Evolutionary conservation across 2,888 invertebrate species (phyloP).

Genomic region (Hydrotaea cyrtoneurina): DNA sequence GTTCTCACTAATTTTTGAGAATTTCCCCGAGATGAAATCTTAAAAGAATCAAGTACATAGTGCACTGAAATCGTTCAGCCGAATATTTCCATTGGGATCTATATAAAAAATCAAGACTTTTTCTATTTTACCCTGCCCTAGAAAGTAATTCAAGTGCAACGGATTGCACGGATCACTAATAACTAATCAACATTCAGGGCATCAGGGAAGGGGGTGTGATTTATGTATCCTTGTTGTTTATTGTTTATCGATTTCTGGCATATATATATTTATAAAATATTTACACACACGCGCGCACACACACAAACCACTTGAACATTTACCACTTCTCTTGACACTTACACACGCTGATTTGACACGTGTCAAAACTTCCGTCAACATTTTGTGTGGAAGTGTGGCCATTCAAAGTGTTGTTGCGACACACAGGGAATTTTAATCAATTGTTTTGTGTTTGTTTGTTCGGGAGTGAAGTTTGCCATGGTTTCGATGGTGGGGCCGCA

Average conservation of each 20-base stretch:
- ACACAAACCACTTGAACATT: conserved; percentile 36
- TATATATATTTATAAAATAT: conserved; percentile 16
- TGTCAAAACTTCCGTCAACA: conserved; percentile 77
- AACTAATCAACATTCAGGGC: background rate
- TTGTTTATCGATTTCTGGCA: conserved; percentile 24
- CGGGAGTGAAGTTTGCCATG: background rate
- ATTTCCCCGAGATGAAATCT: too few relatives aligned
- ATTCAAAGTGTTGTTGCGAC: background rate
- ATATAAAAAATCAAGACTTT: too few relatives aligned
- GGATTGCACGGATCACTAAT: background rate
- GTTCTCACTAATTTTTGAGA: too few relatives aligned
- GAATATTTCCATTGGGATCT: too few relatives aligned
- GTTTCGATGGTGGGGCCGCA: background rate
- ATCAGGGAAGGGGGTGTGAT: background rate
- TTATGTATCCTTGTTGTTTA: background rate
- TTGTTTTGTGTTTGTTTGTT: background rate
- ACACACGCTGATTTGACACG: conserved; percentile 74
- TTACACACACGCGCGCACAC: background rate
- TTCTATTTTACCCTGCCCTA: too few relatives aligned
- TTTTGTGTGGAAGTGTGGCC: conserved; percentile 17
- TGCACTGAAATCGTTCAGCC: too few relatives aligned
- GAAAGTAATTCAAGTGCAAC: background rate
- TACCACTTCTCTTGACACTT: conserved; percentile 52
- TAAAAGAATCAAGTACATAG: too few relatives aligned
- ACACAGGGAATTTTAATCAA: conserved; percentile 6